Evolutionary conservation across 2,113 vertebrate genomes (phyloP).

Genomic region (Mesembrinibis cayennensis): DNA sequence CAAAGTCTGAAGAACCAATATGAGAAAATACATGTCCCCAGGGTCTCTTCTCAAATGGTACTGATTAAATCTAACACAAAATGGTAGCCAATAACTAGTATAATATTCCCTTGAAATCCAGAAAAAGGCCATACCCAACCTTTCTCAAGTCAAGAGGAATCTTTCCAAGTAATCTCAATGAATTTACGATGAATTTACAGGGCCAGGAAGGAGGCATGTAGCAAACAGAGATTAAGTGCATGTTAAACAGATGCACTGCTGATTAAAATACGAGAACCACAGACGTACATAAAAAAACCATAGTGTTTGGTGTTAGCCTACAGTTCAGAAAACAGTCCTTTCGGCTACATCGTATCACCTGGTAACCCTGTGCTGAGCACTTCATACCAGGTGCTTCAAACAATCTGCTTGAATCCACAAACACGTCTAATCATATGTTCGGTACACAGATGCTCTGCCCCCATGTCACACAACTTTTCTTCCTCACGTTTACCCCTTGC

Average conservation of each 20-base stretch:
- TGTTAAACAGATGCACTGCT: background rate
- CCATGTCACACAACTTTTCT: background rate
- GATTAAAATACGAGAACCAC: background rate
- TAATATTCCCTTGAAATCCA: background rate
- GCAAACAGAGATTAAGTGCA: background rate
- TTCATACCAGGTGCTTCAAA: background rate
- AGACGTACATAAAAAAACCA: background rate
- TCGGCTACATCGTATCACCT: background rate
- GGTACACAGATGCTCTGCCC: background rate
- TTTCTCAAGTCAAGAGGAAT: background rate
- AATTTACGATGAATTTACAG: background rate
- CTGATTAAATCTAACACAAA: background rate
- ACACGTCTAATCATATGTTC: background rate
- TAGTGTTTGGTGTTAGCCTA: background rate
- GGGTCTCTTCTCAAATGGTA: background rate
- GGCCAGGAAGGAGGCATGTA: rapidly evolving
- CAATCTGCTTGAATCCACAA: background rate
- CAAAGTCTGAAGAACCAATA: background rate
- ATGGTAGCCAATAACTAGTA: background rate
- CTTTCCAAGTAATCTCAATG: background rate
- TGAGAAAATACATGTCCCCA: background rate
- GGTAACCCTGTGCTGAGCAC: background rate
- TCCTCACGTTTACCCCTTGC: background rate
- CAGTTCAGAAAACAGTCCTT: background rate
- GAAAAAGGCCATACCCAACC: background rate